Percentiles rank a stretch among this genome's conserved stretches.
Evolutionary conservation across 2,113 vertebrate species (phyloP).

Genomic region (Dasyprocta punctata): DNA sequence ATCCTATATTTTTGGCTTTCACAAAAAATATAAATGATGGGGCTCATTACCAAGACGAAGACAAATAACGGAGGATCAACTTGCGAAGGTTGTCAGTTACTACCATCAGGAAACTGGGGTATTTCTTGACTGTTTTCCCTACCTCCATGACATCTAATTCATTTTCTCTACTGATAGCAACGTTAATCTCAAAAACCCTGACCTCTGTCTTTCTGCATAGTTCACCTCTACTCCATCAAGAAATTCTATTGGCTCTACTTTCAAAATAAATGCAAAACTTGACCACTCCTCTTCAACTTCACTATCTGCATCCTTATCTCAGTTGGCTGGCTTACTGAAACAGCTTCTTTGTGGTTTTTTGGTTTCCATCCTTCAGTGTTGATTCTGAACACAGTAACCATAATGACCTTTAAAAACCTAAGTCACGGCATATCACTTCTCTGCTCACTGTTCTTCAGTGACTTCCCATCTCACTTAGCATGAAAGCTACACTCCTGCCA

Average conservation of each 20-base stretch:
- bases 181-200: background rate
- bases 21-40: conserved; percentile 46
- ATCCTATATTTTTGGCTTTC: conserved; percentile 39
- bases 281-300: background rate
- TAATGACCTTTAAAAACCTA: background rate
- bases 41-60: conserved; percentile 17
- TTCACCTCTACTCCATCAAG: background rate
- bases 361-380: background rate
- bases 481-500: background rate
- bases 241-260: background rate
- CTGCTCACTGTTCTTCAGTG: background rate
- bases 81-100: background rate
- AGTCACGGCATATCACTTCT: background rate
- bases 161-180: background rate
- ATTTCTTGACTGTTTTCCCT: background rate
- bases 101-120: background rate
- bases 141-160: background rate
- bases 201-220: background rate
- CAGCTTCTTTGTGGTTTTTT: background rate
- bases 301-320: background rate
- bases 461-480: background rate
- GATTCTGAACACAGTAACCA: background rate
- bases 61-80: background rate
- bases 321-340: background rate
- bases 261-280: background rate